These are phyloP conservation scores for Calameuta idolon DNA, from an alignment of 2,888 invertebrate genomes.

Conservation along the genomic window DNA sequence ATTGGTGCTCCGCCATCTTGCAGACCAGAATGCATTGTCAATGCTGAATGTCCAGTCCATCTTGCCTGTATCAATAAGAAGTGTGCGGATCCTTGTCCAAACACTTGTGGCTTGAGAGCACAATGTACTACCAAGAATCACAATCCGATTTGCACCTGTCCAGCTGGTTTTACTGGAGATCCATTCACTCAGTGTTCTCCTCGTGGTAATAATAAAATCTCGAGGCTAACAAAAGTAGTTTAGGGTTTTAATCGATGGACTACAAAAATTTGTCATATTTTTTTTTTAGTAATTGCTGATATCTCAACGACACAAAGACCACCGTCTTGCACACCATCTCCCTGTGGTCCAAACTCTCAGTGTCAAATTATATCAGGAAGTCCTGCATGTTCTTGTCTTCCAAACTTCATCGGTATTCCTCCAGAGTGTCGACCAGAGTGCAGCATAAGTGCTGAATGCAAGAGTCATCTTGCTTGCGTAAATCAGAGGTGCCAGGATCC, in stretches of 20 bases:
- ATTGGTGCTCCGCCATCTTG: constrained; percentile 84
- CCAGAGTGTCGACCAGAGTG: constrained; percentile 86
- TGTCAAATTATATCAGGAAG: constrained; percentile 80
- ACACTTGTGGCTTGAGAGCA: constrained; percentile 88
- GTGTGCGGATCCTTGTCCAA: constrained; percentile 89
- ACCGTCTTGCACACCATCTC: constrained; percentile 84
- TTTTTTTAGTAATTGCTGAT: constrained; percentile 48
- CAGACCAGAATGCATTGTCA: constrained; percentile 88
- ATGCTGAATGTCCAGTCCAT: constrained; percentile 84
- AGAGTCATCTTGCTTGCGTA: constrained; percentile 81
- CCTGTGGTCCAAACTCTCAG: constrained; percentile 86
- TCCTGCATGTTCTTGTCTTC: constrained; percentile 83
- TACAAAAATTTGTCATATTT: neutral
- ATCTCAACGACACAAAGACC: constrained; percentile 72
- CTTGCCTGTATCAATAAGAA: constrained; percentile 87
- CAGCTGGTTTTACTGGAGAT: constrained; percentile 87
- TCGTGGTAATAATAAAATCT: constrained; percentile 70
- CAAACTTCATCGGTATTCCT: constrained; percentile 83
- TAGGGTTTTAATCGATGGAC: neutral
- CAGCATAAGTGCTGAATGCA: constrained; percentile 83
- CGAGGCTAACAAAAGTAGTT: neutral
- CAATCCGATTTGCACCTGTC: constrained; percentile 89
- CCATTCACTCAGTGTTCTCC: constrained; percentile 83
- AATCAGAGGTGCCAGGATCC: constrained; percentile 86
- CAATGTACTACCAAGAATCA: constrained; percentile 87